Base-by-base conservation (phyloP, 1,140 invertebrate genomes). In the Hermetia illucens region DNA sequence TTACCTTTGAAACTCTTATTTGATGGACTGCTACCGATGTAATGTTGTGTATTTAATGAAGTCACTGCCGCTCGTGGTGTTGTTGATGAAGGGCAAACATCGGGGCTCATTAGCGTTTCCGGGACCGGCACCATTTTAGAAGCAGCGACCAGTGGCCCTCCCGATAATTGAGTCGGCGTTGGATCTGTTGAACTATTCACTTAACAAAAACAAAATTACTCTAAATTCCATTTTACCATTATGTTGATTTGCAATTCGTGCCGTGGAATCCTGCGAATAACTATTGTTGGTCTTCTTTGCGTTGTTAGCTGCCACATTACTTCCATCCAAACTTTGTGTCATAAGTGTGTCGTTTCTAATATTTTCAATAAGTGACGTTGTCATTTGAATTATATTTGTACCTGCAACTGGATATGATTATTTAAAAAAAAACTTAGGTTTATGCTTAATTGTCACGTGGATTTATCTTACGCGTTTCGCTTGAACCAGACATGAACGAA, bases 111-210 rank as follows among this genome's bases (percentile, higher is more conserved):
- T 0, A 86, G 61, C 1, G 81, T 82, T 52, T 89, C 84, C 6
- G 83, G 82, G 22, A 87, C 82, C 3, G 83, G 84, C 2, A 89
- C 77, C 62, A 87, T 75, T 61, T 84, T 85, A 1, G 79, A 82
- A 27, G 82, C 77, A 25, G 82, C 81, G 52, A 81, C 77, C 34
- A 88, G 52, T 3, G 81, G 79, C 48, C 57, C 54, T 1, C 52
- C 53, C 10, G 21, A 13, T 20, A 18, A 20, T 27, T 17, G 17
- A 32, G 38, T 34, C 2, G 38, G 32, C 10, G 21, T 13, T 12
- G 3, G 38, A 39, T 24, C n/a, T 33, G 21, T 29, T 40, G 22
- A 18, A 35, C 24, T 40, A 29, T 8, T 34, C 34, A 22, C 24
- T 32, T 22, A 18, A 18, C 4, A 34, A 16, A 6, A 34, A 18